Conservation (phyloP, 92 coral and sea anemone species). For the Palythoa heliodiscus region DNA sequence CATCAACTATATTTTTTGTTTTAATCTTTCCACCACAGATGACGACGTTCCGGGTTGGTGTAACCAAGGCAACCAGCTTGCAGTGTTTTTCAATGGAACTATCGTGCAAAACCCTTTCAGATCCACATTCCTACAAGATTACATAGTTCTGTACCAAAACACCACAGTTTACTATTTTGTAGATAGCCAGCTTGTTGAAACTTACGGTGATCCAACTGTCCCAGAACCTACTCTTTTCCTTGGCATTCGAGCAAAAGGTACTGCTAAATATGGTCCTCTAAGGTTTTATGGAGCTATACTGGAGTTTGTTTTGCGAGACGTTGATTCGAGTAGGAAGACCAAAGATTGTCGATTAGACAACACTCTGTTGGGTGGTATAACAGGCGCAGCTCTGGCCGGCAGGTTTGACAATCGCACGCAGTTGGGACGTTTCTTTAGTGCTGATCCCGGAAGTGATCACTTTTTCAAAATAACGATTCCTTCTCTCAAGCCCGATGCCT, state of each 20-base stretch:
- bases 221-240: constrained; percentile 35
- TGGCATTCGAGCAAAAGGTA: constrained; percentile 35
- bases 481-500: constrained; percentile 10
- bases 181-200: constrained; percentile 37
- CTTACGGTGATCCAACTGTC: constrained; percentile 8
- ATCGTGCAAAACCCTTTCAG: constrained; percentile 10
- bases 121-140: background rate
- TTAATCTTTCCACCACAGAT: background rate
- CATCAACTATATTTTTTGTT: background rate
- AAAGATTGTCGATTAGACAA: constrained; percentile 28
- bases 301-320: constrained; percentile 20
- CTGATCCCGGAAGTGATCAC: constrained; percentile 7
- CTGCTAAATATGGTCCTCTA: constrained; percentile 61
- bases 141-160: constrained; percentile 9
- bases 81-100: constrained; percentile 25
- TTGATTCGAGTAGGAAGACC: background rate
- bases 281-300: constrained; percentile 42
- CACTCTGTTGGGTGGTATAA: background rate
- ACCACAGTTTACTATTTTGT: constrained; percentile 30
- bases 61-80: constrained; percentile 38
- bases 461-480: constrained; percentile 27
- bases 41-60: constrained; percentile 26
- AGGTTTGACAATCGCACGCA: constrained; percentile 17
- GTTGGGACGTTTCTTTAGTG: constrained; percentile 14
- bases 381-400: constrained; percentile 10